Evolutionary conservation across 2,797 vertebrate genomes (phyloP), one percentile per base, ranked within the genome.

Genomic region (Enteromius treurensis): DNA sequence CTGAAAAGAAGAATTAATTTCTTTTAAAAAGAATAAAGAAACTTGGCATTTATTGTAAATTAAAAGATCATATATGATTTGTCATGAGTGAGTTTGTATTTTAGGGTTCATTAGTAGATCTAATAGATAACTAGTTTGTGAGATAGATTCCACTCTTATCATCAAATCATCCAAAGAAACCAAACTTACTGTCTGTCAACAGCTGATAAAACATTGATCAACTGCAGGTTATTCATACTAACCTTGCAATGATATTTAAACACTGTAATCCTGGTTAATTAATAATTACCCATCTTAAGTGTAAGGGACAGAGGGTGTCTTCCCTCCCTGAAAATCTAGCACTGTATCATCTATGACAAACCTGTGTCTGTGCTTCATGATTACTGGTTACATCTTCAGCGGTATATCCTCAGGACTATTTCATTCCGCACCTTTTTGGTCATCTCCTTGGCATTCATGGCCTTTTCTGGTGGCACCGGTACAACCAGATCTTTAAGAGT

Each of bases 401-500:
- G 13, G 3, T 13, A 55, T 95, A 89, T 97, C 95, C 89, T 97
- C 96, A 0, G 96, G 95, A 89, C 93, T 93, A 95, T 89, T 92
- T 94, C 91, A 96, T 95, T 15, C 96, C 96, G 0, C 96, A 95
- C 86, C 94, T 96, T 92, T 42, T 97, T 96, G 88, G 95, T 97
- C 95, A 95, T 96, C 93, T 97, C 95, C 92, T 97, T 97, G 88
- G 96, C 93, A 87, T 97, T 97, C 71, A 96, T 95, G 0, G 96
- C 95, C 90, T 97, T 96, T 0, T 96, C 91, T 1, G 96, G 96
- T 89, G 96, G 95, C 67, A 97, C 97, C 0, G 95, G 94, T 76
- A 97, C 93, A 88, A 97, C 97, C 88, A 97, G 90, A 90, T 97
- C 69, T 91, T 5, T 29, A 89, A 0, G 89, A 88, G 0, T 84